A percentile compares a stretch with the other conserved stretches of the same genome.
phyloP scores from a whole-genome alignment of 1,140 invertebrate genomes.

The Riptortus pedestris region DNA sequence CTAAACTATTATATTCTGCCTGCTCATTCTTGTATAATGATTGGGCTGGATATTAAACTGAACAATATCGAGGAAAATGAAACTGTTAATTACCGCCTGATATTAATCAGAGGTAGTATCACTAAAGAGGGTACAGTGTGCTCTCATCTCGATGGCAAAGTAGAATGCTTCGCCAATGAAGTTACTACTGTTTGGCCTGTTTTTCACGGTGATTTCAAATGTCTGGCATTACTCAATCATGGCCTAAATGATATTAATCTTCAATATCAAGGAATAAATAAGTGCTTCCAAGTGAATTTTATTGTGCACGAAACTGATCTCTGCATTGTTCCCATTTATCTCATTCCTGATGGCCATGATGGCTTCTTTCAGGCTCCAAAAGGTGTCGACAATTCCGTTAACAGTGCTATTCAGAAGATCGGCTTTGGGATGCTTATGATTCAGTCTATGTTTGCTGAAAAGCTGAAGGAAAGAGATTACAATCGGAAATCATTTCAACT shows the following conservation, averaged over 20 bases:
- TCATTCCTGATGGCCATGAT: conserved; percentile 62
- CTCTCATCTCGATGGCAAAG: not conserved
- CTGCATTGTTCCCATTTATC: conserved; percentile 55
- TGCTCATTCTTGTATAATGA: too few species aligned
- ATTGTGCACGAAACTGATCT: conserved; percentile 26
- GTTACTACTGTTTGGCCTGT: conserved; percentile 19
- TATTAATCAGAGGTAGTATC: conserved; percentile 27
- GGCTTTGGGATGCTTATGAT: conserved; percentile 65
- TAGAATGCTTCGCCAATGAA: not conserved
- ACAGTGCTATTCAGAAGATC: conserved; percentile 65
- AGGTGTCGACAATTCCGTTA: conserved; percentile 54
- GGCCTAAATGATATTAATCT: conserved; percentile 29
- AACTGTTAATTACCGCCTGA: conserved; percentile 25
- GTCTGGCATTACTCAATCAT: conserved; percentile 27
- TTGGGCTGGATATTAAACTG: not conserved
- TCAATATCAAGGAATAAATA: conserved; percentile 16
- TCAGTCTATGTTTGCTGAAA: conserved; percentile 79
- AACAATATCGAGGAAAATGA: conserved; percentile 21
- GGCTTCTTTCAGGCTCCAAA: conserved; percentile 68
- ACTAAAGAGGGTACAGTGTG: not conserved
- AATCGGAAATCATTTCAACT: conserved; percentile 72
- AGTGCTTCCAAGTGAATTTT: conserved; percentile 24
- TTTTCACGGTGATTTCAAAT: conserved; percentile 28
- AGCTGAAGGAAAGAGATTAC: conserved; percentile 69
- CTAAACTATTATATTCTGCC: too few species aligned